Percentiles rank a stretch among this genome's conserved stretches.
Evolutionary conservation across 1,140 invertebrate genomes (phyloP).

Genomic region (Heliconius nattereri): DNA sequence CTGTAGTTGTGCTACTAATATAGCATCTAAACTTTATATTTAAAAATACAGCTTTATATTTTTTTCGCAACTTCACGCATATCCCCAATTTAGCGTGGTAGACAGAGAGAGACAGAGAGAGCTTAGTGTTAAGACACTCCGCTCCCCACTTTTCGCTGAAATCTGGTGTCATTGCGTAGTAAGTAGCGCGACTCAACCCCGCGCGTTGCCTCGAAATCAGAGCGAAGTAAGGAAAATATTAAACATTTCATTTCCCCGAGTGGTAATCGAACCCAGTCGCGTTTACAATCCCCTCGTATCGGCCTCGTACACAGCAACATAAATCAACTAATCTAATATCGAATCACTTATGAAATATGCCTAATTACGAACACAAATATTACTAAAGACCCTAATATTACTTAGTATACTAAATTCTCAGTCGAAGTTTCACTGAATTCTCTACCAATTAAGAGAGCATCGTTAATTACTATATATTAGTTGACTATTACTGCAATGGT

Average conservation of each 20-base stretch:
- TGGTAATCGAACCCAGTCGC: too few species aligned
- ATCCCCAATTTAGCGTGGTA: too few species aligned
- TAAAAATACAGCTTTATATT: neutral
- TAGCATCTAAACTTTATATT: neutral
- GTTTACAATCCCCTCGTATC: too few species aligned
- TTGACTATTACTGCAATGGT: slow-evolving; percentile 50
- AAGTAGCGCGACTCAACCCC: too few species aligned
- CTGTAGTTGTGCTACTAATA: neutral
- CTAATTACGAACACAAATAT: neutral
- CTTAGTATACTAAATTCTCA: slow-evolving; percentile 23
- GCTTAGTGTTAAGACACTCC: too few species aligned
- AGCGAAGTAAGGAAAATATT: too few species aligned
- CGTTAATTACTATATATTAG: slow-evolving; percentile 54
- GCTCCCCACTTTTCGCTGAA: too few species aligned
- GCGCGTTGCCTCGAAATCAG: too few species aligned
- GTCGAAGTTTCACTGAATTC: slow-evolving; percentile 34
- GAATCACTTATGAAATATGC: neutral
- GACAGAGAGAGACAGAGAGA: too few species aligned
- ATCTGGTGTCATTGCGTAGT: too few species aligned
- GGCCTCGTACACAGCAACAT: neutral
- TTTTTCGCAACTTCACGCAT: too few species aligned
- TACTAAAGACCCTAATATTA: neutral
- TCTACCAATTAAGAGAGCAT: slow-evolving; percentile 47
- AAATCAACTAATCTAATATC: neutral
- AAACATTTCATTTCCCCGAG: too few species aligned